Percentiles rank a stretch among this genome's conserved stretches.
Conservation (phyloP, 2,888 invertebrate species). For the Bellardia pandia region DNA sequence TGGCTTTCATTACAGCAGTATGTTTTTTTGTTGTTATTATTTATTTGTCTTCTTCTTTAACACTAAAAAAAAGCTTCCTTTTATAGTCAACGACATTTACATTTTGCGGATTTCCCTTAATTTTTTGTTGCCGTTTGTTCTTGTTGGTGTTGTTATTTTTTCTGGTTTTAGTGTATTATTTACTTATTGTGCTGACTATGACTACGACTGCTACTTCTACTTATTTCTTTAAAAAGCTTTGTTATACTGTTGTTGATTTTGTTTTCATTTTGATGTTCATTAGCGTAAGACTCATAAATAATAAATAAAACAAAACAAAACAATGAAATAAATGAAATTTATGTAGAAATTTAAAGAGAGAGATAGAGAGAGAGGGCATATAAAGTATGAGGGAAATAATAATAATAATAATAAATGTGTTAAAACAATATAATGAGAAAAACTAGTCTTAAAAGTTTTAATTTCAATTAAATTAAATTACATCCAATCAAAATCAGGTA, state of each 20-base stretch:
- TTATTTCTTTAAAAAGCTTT: conserved; percentile 16
- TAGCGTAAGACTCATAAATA: conserved; percentile 67
- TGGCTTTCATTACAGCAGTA: conserved; percentile 33
- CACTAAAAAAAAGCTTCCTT: conserved; percentile 56
- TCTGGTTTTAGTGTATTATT: conserved; percentile 62
- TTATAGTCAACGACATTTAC: conserved; percentile 72
- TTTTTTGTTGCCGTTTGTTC: conserved; percentile 40
- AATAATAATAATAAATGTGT: conserved; percentile 53
- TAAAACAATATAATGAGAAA: conserved; percentile 34
- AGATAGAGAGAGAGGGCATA: background rate
- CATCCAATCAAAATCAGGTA: conserved; percentile 57
- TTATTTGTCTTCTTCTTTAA: conserved; percentile 49
- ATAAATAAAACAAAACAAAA: conserved; percentile 66
- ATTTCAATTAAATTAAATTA: conserved; percentile 62
- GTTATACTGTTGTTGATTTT: conserved; percentile 46
- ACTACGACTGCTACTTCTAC: conserved; percentile 19
- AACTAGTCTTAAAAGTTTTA: conserved; percentile 38
- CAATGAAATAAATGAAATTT: conserved; percentile 62
- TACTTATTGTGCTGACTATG: conserved; percentile 29
- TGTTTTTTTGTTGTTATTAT: conserved; percentile 49
- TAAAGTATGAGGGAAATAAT: conserved; percentile 11
- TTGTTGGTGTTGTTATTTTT: conserved; percentile 32
- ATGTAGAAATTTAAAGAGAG: conserved; percentile 39
- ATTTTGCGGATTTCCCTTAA: conserved; percentile 72
- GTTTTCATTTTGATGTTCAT: conserved; percentile 68